Evolutionary conservation across 2,797 vertebrate genomes (phyloP).

Genomic region (Danio albolineatus): DNA sequence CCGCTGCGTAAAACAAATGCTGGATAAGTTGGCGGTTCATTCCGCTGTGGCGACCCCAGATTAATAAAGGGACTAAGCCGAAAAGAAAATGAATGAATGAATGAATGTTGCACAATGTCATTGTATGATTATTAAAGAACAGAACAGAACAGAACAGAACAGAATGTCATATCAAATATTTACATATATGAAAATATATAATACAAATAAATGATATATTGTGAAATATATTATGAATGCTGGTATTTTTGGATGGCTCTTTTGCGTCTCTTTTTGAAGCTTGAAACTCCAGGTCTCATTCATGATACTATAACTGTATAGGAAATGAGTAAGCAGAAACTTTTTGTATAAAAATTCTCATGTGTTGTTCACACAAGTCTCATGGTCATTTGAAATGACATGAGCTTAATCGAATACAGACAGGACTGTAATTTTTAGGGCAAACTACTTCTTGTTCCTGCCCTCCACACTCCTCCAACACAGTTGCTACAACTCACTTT

Average conservation of each 20-base stretch:
- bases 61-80: no score
- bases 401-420: neutral
- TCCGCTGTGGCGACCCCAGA: no score
- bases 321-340: neutral
- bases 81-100: no score
- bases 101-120: neutral
- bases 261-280: neutral
- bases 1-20: no score
- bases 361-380: neutral
- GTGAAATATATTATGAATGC: no score
- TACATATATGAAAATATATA: no score
- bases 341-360: neutral
- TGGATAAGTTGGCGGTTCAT: no score
- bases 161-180: neutral
- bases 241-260: no score
- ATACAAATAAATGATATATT: no score
- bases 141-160: neutral
- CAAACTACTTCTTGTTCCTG: slow-evolving; percentile 21
- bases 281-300: neutral
- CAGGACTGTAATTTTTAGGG: neutral
- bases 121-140: neutral
- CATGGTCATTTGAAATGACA: neutral
- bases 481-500: slow-evolving; percentile 34
- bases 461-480: slow-evolving; percentile 12
- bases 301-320: neutral